A percentile compares a stretch with the other conserved stretches of the same genome.
These are phyloP conservation scores for Orthosia gothica DNA, from an alignment of 2,888 invertebrate genomes.

Conservation along the genomic window DNA sequence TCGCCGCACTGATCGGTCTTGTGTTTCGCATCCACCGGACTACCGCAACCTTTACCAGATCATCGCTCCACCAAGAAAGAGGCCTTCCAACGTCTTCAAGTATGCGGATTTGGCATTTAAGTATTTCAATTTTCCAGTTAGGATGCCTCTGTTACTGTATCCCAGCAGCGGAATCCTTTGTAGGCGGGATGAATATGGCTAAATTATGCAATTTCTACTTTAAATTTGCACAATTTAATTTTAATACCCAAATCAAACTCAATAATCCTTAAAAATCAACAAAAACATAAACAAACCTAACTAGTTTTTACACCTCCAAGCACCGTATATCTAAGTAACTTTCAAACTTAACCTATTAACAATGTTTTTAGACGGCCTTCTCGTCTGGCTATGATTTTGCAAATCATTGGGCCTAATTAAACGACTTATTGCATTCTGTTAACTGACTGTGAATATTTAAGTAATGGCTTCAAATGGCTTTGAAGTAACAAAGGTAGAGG, in stretches of 20 bases:
- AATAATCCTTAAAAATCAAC: background rate
- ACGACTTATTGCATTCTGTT: slow-evolving; percentile 66
- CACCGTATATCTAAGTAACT: slow-evolving; percentile 71
- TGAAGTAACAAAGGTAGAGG: slow-evolving; percentile 45
- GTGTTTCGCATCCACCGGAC: no score
- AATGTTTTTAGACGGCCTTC: slow-evolving; percentile 74
- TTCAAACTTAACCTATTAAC: slow-evolving; percentile 82
- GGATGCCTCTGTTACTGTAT: no score
- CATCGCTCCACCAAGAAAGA: no score
- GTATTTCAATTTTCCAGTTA: no score
- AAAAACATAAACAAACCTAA: background rate
- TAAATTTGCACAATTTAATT: background rate
- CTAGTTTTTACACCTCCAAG: slow-evolving; percentile 52
- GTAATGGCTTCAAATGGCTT: slow-evolving; percentile 52
- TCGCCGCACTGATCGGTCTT: no score
- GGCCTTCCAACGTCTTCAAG: no score
- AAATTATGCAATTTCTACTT: no score
- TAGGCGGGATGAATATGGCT: no score
- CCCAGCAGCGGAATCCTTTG: no score
- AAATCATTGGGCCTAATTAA: slow-evolving; percentile 85
- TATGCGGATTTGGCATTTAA: no score
- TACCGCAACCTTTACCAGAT: no score
- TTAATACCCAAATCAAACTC: background rate
- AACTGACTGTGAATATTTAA: slow-evolving; percentile 64
- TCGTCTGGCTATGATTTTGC: slow-evolving; percentile 72